Base-by-base conservation (phyloP, 1,140 invertebrate species). In the Drosophila persimilis region DNA sequence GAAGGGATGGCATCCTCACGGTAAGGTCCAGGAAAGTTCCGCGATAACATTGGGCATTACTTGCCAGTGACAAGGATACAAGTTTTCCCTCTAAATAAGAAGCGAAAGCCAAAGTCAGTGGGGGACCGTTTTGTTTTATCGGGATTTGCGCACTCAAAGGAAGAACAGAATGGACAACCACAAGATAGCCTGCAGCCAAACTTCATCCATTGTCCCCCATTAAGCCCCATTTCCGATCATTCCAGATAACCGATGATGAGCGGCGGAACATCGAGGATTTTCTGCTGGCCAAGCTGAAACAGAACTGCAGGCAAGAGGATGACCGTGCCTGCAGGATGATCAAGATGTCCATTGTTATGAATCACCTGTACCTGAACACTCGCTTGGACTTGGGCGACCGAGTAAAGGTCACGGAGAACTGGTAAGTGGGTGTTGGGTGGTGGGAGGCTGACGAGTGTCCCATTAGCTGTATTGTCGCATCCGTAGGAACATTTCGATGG, bases 281-380 rank as follows among this genome's bases (percentile, higher is more conserved):
- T 7, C 91, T 96, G 4, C 91, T 96, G 56, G 93, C 94, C 15
- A 96, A 96, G 62, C 91, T 97, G 8, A 96, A 95, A 75, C 92
- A 92, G 44, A 96, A 96, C 92, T 97, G 96, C 79, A 93, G 94
- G 1, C 94, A 95, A 55, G 93, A 95, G 46, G 95, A 96, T 70
- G 93, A 95, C 9, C 95, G 95, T 29, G 95, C 95, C 15, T 97
- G 96, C 80, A 94, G 96, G 66, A 96, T 96, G 93, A 92, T 96
- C 3, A 96, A 96, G 91, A 89, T 96, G 61, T 94, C 96, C 3
- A 95, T 95, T 1, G 96, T 96, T 80, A 95, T 96, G 92, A 96
- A 97, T 91, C 93, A 94, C 52, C 93, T 97, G 77, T 92, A 96
- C 84, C 95, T 96, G 89, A 97, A 96, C 62, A 94, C 95, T 0